Base-by-base conservation (phyloP, 2,113 vertebrate species). In the Butorides virescens region DNA sequence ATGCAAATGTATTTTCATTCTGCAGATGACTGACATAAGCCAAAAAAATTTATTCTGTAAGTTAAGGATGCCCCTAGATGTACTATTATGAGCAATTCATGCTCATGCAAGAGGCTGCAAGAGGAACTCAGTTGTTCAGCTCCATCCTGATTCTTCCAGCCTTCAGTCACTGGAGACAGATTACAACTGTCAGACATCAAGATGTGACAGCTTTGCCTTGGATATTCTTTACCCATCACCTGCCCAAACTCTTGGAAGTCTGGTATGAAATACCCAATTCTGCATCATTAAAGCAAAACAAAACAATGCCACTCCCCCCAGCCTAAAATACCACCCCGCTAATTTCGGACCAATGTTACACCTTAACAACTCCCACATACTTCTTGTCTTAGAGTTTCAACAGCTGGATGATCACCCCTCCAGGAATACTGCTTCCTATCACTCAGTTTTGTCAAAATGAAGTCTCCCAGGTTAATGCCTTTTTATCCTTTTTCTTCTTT, bases 371-470 rank as follows among this genome's bases (percentile, higher is more conserved):
- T 83, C 46, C 32, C 62, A 34, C 76, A 75, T 44, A 59, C 11
- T 92, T 75, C 36, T 87, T 85, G 32, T 72, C 78, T 91, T 52
- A 62, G 34, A 85, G 78, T 88, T 94, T 86, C 42, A 15, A 12
- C n/a, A 86, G 74, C 37, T 50, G 53, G 65, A 88, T 78, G 93
- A 92, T 93, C 72, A 84, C 58, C 49, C 71, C 91, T 96, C 39
- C 73, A 88, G 91, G 83, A 92, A 94, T 71, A 93, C 72, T 81
- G 39, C 63, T 90, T 95, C 49, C 75, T 95, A 71, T 89, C 61
- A 62, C 12, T 97, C 85, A 84, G 44, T 80, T 62, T 61, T 67
- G 37, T 96, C 90, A 94, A 92, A 98, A 68, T 73, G 66, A 90
- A 93, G 65, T 93, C 72, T 86, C 30, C 3, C 29, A 56, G 32